phyloP scores from a whole-genome alignment of 2,888 invertebrate species.

The Rhyacophila evoluta region DNA sequence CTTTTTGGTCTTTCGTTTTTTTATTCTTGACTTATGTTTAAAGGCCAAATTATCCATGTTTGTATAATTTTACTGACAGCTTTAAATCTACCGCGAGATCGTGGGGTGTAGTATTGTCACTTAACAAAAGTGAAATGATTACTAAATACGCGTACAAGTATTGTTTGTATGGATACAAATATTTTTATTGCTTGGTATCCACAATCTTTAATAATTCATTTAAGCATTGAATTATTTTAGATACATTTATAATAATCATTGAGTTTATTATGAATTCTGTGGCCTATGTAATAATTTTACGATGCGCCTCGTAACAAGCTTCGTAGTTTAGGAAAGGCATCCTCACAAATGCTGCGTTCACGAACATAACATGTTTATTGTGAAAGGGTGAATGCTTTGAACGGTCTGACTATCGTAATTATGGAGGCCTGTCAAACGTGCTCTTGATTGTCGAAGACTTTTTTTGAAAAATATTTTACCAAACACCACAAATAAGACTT shows the following conservation, averaged over 20 bases:
- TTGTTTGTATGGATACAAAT: too few species aligned
- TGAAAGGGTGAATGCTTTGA: slow-evolving; percentile 31
- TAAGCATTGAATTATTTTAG: too few species aligned
- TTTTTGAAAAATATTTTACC: slow-evolving; percentile 26
- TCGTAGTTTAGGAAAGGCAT: slow-evolving; percentile 20
- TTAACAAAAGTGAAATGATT: not conserved
- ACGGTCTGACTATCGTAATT: slow-evolving; percentile 36
- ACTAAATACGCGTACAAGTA: too few species aligned
- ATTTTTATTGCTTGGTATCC: too few species aligned
- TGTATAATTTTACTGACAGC: slow-evolving; percentile 26
- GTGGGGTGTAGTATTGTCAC: not conserved
- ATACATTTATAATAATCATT: too few species aligned
- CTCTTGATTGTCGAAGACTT: slow-evolving; percentile 33
- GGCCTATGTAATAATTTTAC: too few species aligned
- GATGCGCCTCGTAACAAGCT: slow-evolving; percentile 21
- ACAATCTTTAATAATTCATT: too few species aligned
- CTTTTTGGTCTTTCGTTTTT: slow-evolving; percentile 61
- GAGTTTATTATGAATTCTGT: too few species aligned
- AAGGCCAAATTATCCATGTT: slow-evolving; percentile 34
- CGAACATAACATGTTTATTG: not conserved
- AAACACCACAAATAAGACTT: slow-evolving; percentile 20
- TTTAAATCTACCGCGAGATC: slow-evolving; percentile 37
- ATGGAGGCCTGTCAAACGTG: slow-evolving; percentile 46
- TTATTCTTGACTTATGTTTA: slow-evolving; percentile 37
- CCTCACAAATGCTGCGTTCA: slow-evolving; percentile 42